phyloP scores from a whole-genome alignment of 2,888 invertebrate genomes.

The Eilema sororculum region DNA sequence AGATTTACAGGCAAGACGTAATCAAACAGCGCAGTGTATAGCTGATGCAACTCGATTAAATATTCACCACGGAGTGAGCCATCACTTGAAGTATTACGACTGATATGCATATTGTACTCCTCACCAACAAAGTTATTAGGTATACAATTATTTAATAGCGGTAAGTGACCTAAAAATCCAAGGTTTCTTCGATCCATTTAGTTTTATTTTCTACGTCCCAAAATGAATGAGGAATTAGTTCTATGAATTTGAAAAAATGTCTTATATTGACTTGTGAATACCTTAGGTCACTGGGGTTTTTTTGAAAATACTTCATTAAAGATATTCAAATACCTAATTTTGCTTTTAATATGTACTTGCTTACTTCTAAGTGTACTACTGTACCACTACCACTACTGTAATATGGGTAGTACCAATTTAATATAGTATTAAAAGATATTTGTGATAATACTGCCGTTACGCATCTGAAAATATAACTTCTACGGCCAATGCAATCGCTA shows the following conservation, averaged over 20 bases:
- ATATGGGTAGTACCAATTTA: too few species aligned
- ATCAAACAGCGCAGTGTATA: conserved; percentile 29
- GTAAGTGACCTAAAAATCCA: neutral
- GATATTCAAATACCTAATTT: too few species aligned
- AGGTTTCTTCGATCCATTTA: neutral
- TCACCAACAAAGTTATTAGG: neutral
- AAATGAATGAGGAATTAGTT: neutral
- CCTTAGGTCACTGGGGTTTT: neutral
- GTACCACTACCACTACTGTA: too few species aligned
- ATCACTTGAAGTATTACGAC: neutral
- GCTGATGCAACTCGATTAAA: conserved; percentile 12
- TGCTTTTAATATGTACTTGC: too few species aligned
- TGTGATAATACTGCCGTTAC: too few species aligned
- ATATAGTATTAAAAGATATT: too few species aligned
- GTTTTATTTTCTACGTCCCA: neutral
- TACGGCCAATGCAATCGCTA: too few species aligned
- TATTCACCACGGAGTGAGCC: neutral
- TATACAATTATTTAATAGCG: neutral
- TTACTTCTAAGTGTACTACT: too few species aligned
- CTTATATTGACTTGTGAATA: neutral
- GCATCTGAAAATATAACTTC: too few species aligned
- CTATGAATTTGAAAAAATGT: neutral
- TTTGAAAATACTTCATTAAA: neutral
- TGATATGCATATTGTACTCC: neutral
- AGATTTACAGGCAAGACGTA: conserved; percentile 17